A percentile compares a stretch with the other conserved stretches of the same genome.
Evolutionary conservation across 1,140 invertebrate species (phyloP).

Genomic region (Conopomorpha cramerella): DNA sequence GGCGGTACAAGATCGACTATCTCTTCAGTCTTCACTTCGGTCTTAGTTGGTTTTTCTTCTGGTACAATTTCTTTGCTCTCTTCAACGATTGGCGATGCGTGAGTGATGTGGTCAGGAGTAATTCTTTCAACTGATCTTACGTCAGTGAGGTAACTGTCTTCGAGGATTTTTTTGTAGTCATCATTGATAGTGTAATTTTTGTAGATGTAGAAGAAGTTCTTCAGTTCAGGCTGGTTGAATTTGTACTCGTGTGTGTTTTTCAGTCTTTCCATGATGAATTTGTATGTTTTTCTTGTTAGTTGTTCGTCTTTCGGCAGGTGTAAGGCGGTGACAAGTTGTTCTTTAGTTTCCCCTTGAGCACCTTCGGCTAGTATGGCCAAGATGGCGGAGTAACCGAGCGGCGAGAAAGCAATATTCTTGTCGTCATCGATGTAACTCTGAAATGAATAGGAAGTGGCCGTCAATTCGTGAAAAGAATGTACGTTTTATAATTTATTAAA

Average conservation of each 20-base stretch:
- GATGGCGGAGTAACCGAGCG: slow-evolving; percentile 64
- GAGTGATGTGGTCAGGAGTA: slow-evolving; percentile 24
- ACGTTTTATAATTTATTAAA: slow-evolving; percentile 1
- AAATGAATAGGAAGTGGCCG: too few relatives aligned
- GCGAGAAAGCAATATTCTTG: slow-evolving; percentile 67
- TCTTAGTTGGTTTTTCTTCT: slow-evolving; percentile 19
- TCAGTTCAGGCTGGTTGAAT: slow-evolving; percentile 62
- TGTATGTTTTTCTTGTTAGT: slow-evolving; percentile 48
- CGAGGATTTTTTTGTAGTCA: slow-evolving; percentile 62
- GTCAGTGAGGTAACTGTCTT: slow-evolving; percentile 64
- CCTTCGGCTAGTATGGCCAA: slow-evolving; percentile 66
- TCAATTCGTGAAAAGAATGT: slow-evolving; percentile 6
- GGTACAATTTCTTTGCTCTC: slow-evolving; percentile 30
- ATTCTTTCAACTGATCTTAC: slow-evolving; percentile 62
- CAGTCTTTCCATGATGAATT: slow-evolving; percentile 51
- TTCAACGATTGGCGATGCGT: too few relatives aligned
- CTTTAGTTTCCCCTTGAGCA: slow-evolving; percentile 60
- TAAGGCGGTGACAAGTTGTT: slow-evolving; percentile 61
- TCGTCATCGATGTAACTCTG: slow-evolving; percentile 62
- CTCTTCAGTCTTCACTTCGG: slow-evolving; percentile 38
- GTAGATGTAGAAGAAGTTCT: slow-evolving; percentile 69
- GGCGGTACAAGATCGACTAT: slow-evolving; percentile 30
- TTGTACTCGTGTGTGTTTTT: slow-evolving; percentile 61
- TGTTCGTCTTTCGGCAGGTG: slow-evolving; percentile 58
- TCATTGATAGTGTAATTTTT: slow-evolving; percentile 65